A percentile compares a stretch with the other conserved stretches of the same genome.
phyloP scores from a whole-genome alignment of 2,113 vertebrate species.

The Larimichthys crocea region DNA sequence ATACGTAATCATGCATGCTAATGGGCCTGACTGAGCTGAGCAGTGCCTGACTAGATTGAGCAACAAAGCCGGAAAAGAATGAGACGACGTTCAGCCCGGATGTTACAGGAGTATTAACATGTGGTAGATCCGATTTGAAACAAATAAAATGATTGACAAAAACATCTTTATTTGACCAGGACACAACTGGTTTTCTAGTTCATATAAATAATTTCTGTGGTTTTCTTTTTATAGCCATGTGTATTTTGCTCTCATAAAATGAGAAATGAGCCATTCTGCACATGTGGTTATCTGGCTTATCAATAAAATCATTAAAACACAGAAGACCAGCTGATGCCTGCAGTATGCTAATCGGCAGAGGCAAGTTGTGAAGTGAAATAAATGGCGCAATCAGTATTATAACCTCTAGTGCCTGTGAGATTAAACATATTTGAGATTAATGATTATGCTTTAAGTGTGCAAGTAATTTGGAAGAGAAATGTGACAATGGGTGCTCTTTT shows the following conservation, averaged over 20 bases:
- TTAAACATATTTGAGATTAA: conserved; percentile 52
- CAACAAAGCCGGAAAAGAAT: conserved; percentile 53
- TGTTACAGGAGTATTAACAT: conserved; percentile 14
- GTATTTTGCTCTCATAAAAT: conserved; percentile 8
- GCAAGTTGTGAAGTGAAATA: conserved; percentile 38
- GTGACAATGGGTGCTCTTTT: conserved; percentile 30
- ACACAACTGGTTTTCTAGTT: not conserved
- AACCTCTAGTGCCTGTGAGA: conserved; percentile 50
- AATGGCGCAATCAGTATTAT: conserved; percentile 52
- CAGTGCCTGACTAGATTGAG: conserved; percentile 64
- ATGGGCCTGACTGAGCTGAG: conserved; percentile 67
- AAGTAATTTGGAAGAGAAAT: conserved; percentile 38
- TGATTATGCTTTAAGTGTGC: conserved; percentile 40
- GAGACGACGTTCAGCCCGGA: conserved; percentile 14
- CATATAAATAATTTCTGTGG: not conserved
- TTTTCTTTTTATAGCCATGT: not conserved
- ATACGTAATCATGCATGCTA: conserved; percentile 83
- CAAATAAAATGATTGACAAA: not conserved
- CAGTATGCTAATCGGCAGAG: conserved; percentile 55
- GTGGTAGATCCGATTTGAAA: conserved; percentile 1
- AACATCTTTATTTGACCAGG: not conserved
- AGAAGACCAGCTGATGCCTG: conserved; percentile 53
- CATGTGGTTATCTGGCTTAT: conserved; percentile 25
- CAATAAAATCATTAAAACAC: conserved; percentile 50
- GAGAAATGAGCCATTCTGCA: conserved; percentile 12